A percentile compares a stretch with the other conserved stretches of the same genome.
These are phyloP conservation scores for Plebejus anna DNA, from an alignment of 2,888 invertebrate species.

Conservation along the genomic window DNA sequence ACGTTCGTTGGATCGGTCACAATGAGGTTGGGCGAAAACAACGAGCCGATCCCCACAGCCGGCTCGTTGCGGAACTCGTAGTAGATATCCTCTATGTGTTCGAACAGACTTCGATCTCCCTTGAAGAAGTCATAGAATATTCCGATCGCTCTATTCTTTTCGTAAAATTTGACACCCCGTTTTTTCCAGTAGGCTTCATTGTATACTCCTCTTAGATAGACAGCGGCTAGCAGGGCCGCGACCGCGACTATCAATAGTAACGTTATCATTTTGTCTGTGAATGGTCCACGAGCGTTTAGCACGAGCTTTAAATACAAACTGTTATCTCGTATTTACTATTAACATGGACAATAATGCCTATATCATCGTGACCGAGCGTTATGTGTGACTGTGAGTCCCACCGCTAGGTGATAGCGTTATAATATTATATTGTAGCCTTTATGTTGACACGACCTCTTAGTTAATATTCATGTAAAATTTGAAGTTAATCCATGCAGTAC, in stretches of 20 bases:
- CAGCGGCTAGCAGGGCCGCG: not conserved
- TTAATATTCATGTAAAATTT: too few relatives aligned
- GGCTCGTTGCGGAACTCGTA: not conserved
- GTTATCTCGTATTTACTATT: not conserved
- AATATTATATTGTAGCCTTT: too few relatives aligned
- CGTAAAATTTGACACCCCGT: not conserved
- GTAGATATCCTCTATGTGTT: slow-evolving; percentile 1
- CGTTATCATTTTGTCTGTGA: slow-evolving; percentile 9
- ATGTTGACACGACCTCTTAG: too few relatives aligned
- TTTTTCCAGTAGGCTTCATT: slow-evolving; percentile 20
- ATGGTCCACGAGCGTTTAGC: not conserved
- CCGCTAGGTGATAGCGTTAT: too few relatives aligned
- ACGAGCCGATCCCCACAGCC: not conserved
- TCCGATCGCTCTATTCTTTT: not conserved
- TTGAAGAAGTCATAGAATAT: not conserved
- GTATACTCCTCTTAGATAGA: not conserved
- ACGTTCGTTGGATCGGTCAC: slow-evolving; percentile 1
- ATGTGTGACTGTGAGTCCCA: too few relatives aligned
- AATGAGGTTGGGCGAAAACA: not conserved
- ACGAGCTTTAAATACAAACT: slow-evolving; percentile 1
- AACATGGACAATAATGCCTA: not conserved
- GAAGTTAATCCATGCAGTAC: too few relatives aligned
- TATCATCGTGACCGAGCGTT: not conserved
- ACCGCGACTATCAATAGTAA: not conserved
- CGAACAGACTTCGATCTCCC: not conserved